Evolutionary conservation across 2,888 invertebrate genomes (phyloP), one percentile per base, ranked within the genome.

Genomic region (Stegophylla sp.): DNA sequence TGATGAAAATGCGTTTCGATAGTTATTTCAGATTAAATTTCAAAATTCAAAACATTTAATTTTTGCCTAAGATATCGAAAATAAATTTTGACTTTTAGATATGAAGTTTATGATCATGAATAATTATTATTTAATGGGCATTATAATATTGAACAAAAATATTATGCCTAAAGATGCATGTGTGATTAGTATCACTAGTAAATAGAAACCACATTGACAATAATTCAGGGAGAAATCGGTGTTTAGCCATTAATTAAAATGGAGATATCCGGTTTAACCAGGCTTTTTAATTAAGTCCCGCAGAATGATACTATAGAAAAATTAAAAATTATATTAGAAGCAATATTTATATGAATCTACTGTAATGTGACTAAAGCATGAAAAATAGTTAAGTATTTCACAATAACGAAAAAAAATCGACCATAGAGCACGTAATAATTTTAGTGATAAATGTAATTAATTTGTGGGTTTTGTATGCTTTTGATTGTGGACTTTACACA

Each of bases 211-310:
- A 59, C 28, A 56, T 48, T 77, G 59, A 77, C 67, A 77, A 67
- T 67, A 76, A 79, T 71, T 79, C n/a, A 41, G 59, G 71, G 79
- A 79, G 79, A 79, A 79, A 79, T 79, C 71, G 61, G 26, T 26
- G 51, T 79, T 79, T 71, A 79, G 51, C 41, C 61, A 41, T 63
- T 71, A 79, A 71, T 71, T 79, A 79, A 51, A 79, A 79, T 61
- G 61, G 79, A 69, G 51, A 71, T 23, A 79, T 79, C 79, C 79
- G 71, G 79, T 79, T 79, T 61, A 69, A 71, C 61, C 71, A n/a
- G 48, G 77, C 48, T 79, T 79, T 61, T 71, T 79, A 79, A 71
- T 79, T 79, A 79, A 69, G 79, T 79, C 69, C 51, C 17, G 71
- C 61, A 67, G 20, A 61, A 17, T 71, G 79, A 71, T n/a, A n/a